phyloP scores from a whole-genome alignment of 2,888 invertebrate species.

The Prenolepis imparis region DNA sequence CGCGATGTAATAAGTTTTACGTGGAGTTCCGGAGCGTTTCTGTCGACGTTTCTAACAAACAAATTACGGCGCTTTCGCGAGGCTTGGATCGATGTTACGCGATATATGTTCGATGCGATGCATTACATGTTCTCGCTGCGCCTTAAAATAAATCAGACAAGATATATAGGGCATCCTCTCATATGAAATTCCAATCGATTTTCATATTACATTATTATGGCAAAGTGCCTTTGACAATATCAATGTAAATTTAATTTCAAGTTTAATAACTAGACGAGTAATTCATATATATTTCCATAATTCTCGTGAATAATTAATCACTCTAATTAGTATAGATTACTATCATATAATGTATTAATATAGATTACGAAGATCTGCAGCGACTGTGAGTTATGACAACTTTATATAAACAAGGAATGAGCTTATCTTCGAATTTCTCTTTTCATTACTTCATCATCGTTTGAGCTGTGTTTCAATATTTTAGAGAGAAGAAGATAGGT shows the following conservation, averaged over 20 bases:
- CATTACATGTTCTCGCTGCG: neutral
- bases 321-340: neutral
- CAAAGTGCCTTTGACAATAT: neutral
- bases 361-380: neutral
- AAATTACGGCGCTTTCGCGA: neutral
- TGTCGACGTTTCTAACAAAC: conserved; percentile 31
- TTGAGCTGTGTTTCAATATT: neutral
- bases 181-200: neutral
- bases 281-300: conserved; percentile 1
- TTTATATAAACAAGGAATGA: neutral
- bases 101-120: neutral
- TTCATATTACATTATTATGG: neutral
- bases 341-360: conserved; percentile 2
- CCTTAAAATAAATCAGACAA: conserved; percentile 4
- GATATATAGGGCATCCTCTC: neutral
- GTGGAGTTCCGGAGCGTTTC: conserved; percentile 52
- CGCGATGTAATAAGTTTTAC: conserved; percentile 67
- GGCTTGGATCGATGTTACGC: conserved; percentile 33
- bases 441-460: neutral
- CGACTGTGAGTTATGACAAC: neutral
- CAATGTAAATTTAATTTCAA: conserved; percentile 17
- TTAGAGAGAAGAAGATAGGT: neutral
- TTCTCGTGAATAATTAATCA: neutral
- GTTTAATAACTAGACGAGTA: neutral
- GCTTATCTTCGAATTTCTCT: neutral